phyloP scores from a whole-genome alignment of 2,888 invertebrate species.

The Mesorhabditis belari region DNA sequence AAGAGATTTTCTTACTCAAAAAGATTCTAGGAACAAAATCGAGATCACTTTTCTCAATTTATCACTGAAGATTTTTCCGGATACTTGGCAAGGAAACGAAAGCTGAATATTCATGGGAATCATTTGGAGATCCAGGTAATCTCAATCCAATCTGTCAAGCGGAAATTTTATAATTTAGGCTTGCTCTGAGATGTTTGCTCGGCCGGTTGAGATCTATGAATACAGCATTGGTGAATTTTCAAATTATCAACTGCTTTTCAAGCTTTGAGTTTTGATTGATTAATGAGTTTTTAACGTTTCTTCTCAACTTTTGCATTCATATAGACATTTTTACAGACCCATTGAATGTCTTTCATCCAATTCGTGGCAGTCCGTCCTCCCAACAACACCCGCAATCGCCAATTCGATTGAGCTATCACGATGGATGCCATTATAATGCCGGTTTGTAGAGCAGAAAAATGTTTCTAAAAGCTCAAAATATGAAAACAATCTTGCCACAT shows the following conservation, averaged over 20 bases:
- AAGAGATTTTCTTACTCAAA: not conserved
- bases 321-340: slow-evolving; percentile 60
- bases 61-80: slow-evolving; percentile 80
- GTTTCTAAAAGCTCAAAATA: not conserved
- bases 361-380: not conserved
- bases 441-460: slow-evolving; percentile 8
- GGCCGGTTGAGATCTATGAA: slow-evolving; percentile 78
- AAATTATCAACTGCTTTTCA: not conserved
- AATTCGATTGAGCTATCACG: slow-evolving; percentile 76
- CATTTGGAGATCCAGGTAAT: slow-evolving; percentile 84
- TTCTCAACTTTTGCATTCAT: too few relatives aligned
- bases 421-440: slow-evolving; percentile 79
- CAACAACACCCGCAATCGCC: slow-evolving; percentile 57
- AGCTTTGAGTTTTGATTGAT: not conserved
- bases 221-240: slow-evolving; percentile 64
- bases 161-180: slow-evolving; percentile 69
- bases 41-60: slow-evolving; percentile 78
- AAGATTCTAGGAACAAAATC: slow-evolving; percentile 68
- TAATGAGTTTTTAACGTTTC: not conserved
- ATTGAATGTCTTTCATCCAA: slow-evolving; percentile 76
- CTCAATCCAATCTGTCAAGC: slow-evolving; percentile 72
- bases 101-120: slow-evolving; percentile 76
- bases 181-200: slow-evolving; percentile 79
- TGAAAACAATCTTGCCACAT: not conserved
- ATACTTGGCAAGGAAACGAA: slow-evolving; percentile 74